Conservation (phyloP, 2,113 vertebrate species). For the Carlito syrichta region DNA sequence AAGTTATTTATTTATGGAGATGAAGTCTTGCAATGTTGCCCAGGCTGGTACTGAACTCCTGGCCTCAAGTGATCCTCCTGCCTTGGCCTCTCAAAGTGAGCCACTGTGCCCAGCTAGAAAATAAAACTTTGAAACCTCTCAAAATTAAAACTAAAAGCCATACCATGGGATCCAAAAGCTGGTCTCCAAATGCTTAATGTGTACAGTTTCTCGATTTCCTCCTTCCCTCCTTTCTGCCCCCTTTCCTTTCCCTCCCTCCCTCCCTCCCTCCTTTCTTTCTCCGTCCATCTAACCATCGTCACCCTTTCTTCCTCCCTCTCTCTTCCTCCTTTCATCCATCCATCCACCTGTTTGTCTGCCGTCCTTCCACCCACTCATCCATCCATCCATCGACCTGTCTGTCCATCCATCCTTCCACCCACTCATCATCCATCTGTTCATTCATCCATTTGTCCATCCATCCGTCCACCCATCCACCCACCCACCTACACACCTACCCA, state of each 20-base stretch:
- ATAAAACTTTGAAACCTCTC: too few species aligned
- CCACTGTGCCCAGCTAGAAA: too few species aligned
- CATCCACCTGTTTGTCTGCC: too few species aligned
- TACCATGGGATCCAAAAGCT: not conserved
- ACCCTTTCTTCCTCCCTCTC: not conserved
- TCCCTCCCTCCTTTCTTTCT: rapidly evolving
- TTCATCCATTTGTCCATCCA: not conserved
- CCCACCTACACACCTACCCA: not conserved
- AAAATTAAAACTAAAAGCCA: not conserved
- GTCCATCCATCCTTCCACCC: rapidly evolving
- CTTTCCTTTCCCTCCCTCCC: too few species aligned
- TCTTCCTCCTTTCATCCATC: not conserved
- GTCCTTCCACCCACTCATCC: not conserved
- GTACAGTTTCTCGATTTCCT: not conserved
- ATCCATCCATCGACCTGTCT: not conserved
- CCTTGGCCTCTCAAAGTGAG: too few species aligned
- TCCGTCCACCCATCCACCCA: not conserved
- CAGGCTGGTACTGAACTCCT: too few species aligned
- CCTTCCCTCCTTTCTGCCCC: not conserved
- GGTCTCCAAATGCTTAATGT: not conserved
- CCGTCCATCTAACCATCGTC: rapidly evolving
- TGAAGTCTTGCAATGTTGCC: too few species aligned
- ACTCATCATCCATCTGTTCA: too few species aligned
- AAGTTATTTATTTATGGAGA: too few species aligned
- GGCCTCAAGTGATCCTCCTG: too few species aligned